Evolutionary conservation across 2,888 invertebrate species (phyloP), one percentile per base, ranked within the genome.

Genomic region (Troglohyphantes excavatus): DNA sequence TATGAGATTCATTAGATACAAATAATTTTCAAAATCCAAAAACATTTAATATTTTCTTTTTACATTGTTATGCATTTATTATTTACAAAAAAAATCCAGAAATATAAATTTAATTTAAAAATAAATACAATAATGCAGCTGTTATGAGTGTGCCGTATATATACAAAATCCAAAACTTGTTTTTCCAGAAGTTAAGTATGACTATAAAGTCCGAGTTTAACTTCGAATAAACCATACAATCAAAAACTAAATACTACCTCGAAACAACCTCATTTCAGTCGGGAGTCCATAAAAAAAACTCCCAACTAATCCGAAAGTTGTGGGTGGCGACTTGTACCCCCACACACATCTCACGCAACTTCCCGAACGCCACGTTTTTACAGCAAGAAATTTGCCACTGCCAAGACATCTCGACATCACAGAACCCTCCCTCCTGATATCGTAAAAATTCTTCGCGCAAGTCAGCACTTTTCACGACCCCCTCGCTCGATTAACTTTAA

Each of bases 401-500:
- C 43, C 17, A 13, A 7, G 27, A 53, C 61, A 53, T 17, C 19
- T 11, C 27, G 61, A 61, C 19, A 76, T 27, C 9, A 76, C 11
- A 19, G 6, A 19, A 6, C n/a, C 61, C 67, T 27, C 29, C 29
- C n/a, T 67, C 26, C 67, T 67, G 21, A 17, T 13, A 26, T 67
- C 26, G 67, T 29, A 26, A 67, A 27, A 27, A 67, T 27, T 27
- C 27, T 59, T 19, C 61, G 19, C 33, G 23, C n/a, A 19, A 76
- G 33, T 76, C 61, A 27, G 61, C 76, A 76, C 76, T 59, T 61
- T 27, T 61, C 33, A 29, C 17, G 21, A 61, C 68, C 53, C 43
- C n/a, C 21, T 33, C 59, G 83, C 73, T 72, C 61, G 73, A 63
- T 43, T 76, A 75, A 65, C 17, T 76, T 75, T 76, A 84, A 84